Percentiles rank a stretch among this genome's conserved stretches.
Evolutionary conservation across 2,797 vertebrate genomes (phyloP).

Genomic region (Somateria mollissima): DNA sequence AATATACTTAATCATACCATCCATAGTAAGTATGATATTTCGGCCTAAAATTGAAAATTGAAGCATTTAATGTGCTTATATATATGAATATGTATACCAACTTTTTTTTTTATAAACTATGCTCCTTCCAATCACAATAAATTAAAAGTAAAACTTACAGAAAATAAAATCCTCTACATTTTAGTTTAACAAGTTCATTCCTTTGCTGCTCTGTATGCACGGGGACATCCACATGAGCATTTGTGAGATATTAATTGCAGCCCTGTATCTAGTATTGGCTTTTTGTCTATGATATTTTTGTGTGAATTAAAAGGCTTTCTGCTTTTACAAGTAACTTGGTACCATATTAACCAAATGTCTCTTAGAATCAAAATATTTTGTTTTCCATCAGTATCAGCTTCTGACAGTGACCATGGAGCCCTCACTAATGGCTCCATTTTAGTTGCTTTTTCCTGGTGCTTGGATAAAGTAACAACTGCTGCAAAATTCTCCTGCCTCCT

Average conservation of each 20-base stretch:
- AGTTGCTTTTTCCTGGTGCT: neutral
- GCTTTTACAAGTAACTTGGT: neutral
- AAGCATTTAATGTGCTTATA: neutral
- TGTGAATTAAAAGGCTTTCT: conserved; percentile 6
- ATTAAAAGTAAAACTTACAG: neutral
- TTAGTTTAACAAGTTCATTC: neutral
- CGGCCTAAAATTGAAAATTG: neutral
- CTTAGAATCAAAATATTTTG: neutral
- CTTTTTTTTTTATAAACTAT: neutral
- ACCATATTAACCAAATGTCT: neutral
- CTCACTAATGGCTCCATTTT: neutral
- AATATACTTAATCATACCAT: neutral
- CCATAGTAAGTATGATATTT: neutral
- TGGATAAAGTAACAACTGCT: neutral
- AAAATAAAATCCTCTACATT: neutral
- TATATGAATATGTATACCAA: neutral
- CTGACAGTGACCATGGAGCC: neutral
- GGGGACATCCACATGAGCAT: neutral
- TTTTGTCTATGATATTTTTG: neutral
- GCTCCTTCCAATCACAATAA: neutral
- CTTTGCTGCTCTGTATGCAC: neutral
- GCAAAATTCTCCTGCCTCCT: neutral
- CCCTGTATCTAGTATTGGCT: neutral
- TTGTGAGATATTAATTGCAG: neutral
- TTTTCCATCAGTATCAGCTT: neutral